Evolutionary conservation across 2,888 invertebrate species (phyloP), one percentile per base, ranked within the genome.

Genomic region (Mythimna impura): DNA sequence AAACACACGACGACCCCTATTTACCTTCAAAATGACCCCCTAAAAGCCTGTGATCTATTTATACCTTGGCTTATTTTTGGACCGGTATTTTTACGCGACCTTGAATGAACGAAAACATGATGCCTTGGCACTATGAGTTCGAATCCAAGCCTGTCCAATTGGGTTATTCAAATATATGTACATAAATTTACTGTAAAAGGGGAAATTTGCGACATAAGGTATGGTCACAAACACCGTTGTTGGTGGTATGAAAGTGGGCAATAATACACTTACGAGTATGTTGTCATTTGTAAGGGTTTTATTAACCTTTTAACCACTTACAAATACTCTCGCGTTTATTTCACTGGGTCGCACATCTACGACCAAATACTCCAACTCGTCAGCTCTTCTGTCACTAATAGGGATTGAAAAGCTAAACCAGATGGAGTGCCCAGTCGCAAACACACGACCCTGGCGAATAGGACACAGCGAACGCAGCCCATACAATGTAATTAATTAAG

Each of bases 141-240:
- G 34, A 68, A 36, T 60, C 55, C 20, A 52, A 57, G 57, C 62
- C 36, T 58, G 63, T 65, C 30, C 57, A 61, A 52, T 30, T 52
- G n/a, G 50, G 57, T 83, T 83, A 78, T 85, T 74, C 76, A 82
- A 84, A 82, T 84, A 6, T 70, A 78, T 82, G 79, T n/a, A 73
- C 76, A 81, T 81, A 80, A 47, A 30, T 57, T 81, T 81, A 52
- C 50, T 73, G 66, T 82, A 66, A 62, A 70, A 54, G 50, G 30
- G 25, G n/a, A 14, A 43, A 58, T 62, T 63, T 60, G 55, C 14
- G 22, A 65, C 72, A 67, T 78, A 55, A 3, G 65, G 47, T 62
- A 78, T 62, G 63, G 52, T 50, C 20, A 52, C 62, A 72, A 72
- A 75, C 40, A 80, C 65, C 66, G 36, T 73, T 2, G 12, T 14